Base-by-base conservation (phyloP, 2,113 vertebrate species). In the Climacteris rufus region DNA sequence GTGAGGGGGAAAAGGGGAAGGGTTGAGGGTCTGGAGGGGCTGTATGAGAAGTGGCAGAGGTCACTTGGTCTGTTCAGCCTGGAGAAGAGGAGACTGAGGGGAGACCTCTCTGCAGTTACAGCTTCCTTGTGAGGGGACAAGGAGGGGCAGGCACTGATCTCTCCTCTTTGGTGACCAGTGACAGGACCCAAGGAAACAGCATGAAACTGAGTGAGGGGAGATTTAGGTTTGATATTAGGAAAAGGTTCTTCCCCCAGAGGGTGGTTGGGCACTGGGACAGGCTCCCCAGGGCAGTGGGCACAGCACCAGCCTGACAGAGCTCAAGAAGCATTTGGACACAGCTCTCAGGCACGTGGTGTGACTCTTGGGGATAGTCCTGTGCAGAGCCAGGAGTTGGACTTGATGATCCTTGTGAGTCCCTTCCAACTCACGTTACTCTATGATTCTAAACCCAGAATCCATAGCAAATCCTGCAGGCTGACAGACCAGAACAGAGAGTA, bases 291-390 rank as follows among this genome's bases (percentile, higher is more conserved):
- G 45, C 16, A 53, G 23, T 0, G 30, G 23, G 16, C 45, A 25
- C 87, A 75, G 77, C 69, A 8, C 2, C 44, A 57, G 35, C 18
- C 53, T 44, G 44, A 3, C 35, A 37, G 14, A 60, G 53, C 39
- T 40, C 53, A 1, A 2, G 24, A 2, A 31, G 11, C 0, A 2
- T 16, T 68, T 25, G 78, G n/a, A 17, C 45, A 75, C 5, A 0
- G 4, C 19, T n/a, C 24, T 11, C 0, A 0, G 20, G n/a, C 2
- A 7, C 24, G 9, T 0, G 28, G 4, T n/a, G 33, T 24, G 24
- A 19, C 2, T 35, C 3, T 0, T 25, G 78, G 54, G 53, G 7
- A 24, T 25, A 2, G 3, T 44, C 2, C 45, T 68, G n/a, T 12
- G 16, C 78, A 76, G 70, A 30, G 45, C 16, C 39, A 45, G 60